Base-by-base conservation (phyloP, 2,797 vertebrate genomes). In the Erpetoichthys calabaricus region DNA sequence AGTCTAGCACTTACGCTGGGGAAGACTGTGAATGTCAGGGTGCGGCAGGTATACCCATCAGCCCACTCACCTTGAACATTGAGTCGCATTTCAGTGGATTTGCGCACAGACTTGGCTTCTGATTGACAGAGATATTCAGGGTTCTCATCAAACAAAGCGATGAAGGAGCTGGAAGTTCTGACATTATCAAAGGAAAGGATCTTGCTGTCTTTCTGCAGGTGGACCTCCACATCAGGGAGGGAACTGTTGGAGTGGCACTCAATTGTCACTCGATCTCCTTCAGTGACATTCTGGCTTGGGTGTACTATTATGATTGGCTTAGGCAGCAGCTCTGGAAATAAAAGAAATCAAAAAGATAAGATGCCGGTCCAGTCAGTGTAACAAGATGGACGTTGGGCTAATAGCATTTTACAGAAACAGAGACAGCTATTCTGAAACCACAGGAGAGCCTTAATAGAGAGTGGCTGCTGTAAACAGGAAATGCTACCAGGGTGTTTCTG, bases 181-280 rank as follows among this genome's bases (percentile, higher is more conserved):
- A 42, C 56, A 1, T 8, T 2, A 41, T 68, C 65, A 0, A 0
- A 3, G 45, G 5, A 47, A 45, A 85, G 72, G 1, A 73, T 45
- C 3, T 4, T 1, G 0, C 0, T 5, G 3, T 72, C 78, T 10
- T 75, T 73, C 51, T 44, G 65, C 60, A 85, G 64, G 56, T n/a
- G 51, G 3, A 80, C 57, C 1, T 1, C 0, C 6, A 3, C 8
- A 3, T 1, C 0, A 4, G 1, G 1, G 2, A 0, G 1, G 4
- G 47, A 1, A n/a, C n/a, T 44, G 3, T 0, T 25, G 56, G 70
- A 5, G 1, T 4, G 49, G 61, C 85, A 86, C 0, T 4, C 57
- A 52, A 85, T 62, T 45, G 6, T 5, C 7, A 87, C 61, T 0
- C 0, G 8, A 59, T 88, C 86, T 41, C 82, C 86, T 64, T 88